These are phyloP conservation scores for Ophion ellenae DNA, from an alignment of 2,888 invertebrate genomes.

Conservation along the genomic window DNA sequence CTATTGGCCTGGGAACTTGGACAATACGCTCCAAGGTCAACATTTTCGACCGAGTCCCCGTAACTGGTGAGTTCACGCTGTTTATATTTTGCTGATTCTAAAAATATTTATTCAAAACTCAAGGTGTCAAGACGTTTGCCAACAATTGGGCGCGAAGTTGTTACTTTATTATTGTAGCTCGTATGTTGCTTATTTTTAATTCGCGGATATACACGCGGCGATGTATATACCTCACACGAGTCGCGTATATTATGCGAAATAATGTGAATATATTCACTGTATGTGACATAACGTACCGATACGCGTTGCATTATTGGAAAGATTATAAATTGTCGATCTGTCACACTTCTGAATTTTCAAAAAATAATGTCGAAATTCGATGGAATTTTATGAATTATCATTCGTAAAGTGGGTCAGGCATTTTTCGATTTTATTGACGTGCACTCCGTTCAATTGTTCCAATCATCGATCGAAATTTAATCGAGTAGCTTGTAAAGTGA, in stretches of 20 bases:
- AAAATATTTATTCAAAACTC: conserved; percentile 57
- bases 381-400: not conserved
- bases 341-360: not conserved
- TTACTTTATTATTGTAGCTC: conserved; percentile 4
- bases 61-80: conserved; percentile 49
- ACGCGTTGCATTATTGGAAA: not conserved
- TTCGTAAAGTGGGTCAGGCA: not conserved
- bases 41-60: conserved; percentile 23
- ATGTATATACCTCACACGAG: not conserved
- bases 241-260: not conserved
- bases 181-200: conserved; percentile 6
- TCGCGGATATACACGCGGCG: not conserved
- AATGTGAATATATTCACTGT: not conserved
- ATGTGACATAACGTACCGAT: not conserved
- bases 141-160: conserved; percentile 16
- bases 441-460: conserved; percentile 21
- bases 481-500: not conserved
- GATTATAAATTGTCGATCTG: not conserved
- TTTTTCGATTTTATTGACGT: not conserved
- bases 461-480: conserved; percentile 53
- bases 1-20: conserved; percentile 44
- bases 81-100: conserved; percentile 25
- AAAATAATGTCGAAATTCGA: not conserved
- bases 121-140: conserved; percentile 48
- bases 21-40: conserved; percentile 34